A percentile compares a stretch with the other conserved stretches of the same genome.
These are phyloP conservation scores for Odocoileus virginianus DNA, from an alignment of 2,113 vertebrate species.

Conservation along the genomic window DNA sequence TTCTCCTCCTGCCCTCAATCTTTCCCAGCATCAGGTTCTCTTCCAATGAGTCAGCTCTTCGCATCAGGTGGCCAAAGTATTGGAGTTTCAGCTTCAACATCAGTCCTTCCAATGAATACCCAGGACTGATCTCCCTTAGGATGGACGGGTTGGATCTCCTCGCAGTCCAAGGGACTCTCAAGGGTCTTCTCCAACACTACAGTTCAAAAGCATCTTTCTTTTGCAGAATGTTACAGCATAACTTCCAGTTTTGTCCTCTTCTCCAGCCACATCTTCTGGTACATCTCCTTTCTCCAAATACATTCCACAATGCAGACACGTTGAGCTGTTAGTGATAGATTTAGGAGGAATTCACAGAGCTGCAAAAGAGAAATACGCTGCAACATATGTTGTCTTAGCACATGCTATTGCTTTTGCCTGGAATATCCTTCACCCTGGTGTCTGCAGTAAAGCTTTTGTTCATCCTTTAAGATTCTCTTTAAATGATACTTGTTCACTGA, in stretches of 20 bases:
- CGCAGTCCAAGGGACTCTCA: too few species aligned
- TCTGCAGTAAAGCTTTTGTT: not conserved
- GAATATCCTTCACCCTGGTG: not conserved
- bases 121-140: too few species aligned
- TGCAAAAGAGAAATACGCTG: not conserved
- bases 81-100: too few species aligned
- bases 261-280: not conserved
- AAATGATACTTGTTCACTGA: not conserved
- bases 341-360: not conserved
- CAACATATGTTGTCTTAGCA: not conserved
- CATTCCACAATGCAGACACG: not conserved
- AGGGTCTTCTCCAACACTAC: too few species aligned
- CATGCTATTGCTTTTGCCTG: not conserved
- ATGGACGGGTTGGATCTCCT: too few species aligned
- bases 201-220: not conserved
- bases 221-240: not conserved
- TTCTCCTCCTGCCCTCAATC: too few species aligned
- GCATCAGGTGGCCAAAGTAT: too few species aligned
- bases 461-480: not conserved
- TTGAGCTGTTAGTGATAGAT: not conserved
- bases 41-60: too few species aligned
- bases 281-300: not conserved
- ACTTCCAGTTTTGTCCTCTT: not conserved
- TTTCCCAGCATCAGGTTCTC: too few species aligned
- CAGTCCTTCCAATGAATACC: too few species aligned